Evolutionary conservation across 2,113 vertebrate species (phyloP), one percentile per base, ranked within the genome.

Genomic region (Geothlypis trichas): DNA sequence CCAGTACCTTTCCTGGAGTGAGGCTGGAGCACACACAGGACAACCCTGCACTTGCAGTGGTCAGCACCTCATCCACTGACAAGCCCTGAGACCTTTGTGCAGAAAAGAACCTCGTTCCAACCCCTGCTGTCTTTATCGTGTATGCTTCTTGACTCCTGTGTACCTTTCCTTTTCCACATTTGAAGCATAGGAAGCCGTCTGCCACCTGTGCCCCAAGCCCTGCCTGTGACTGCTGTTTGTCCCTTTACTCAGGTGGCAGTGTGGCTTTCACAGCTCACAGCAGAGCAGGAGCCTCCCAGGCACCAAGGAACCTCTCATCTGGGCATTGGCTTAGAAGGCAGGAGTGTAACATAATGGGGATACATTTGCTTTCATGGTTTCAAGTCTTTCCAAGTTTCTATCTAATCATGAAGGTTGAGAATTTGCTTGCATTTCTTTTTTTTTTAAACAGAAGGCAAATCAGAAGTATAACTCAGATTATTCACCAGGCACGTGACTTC

Each of bases 401-500:
- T 47, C 82, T 89, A 47, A 72, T 52, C 13, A 14, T 24, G 52
- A 75, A 55, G 58, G 41, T 27, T 79, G n/a, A 35, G 20, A 51
- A 42, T 71, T 30, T 35, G 23, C 18, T 19, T 54, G 18, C 6
- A 1, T 33, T 13, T 11, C 5, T 12, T 37, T 31, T 37, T 31
- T 37, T 57, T 11, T 9, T 13, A 4, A 77, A 68, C 14, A 51
- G 42, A 44, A 57, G 62, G 24, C n/a, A 76, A 92, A 80, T 6
- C 63, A 78, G 62, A 84, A 92, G 49, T 73, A 79, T 24, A 85
- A 61, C 28, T 31, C 58, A 89, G 58, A 91, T 93, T 89, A 71
- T 66, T 66, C 58, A 73, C 20, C 15, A 35, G 20, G 27, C n/a
- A 78, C 0, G 0, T 61, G 66, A 41, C 67, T 71, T 74, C 71